Conservation (phyloP, 2,888 invertebrate species). For the Blera fallax region DNA sequence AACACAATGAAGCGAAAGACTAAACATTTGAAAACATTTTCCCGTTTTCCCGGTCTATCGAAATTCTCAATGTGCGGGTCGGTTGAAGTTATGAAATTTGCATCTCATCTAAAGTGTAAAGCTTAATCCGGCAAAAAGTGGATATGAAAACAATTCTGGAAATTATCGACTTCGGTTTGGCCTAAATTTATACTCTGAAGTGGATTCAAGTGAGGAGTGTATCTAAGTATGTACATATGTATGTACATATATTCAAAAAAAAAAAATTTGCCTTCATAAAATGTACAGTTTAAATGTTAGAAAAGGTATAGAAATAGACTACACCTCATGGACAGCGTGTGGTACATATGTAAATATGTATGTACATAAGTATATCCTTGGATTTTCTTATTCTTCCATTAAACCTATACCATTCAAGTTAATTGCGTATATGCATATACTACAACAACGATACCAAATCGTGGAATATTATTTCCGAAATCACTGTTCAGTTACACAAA, state of each 20-base stretch:
- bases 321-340: no score
- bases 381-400: no score
- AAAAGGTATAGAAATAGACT: no score
- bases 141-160: constrained; percentile 17
- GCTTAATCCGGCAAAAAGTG: background rate
- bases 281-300: no score
- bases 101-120: background rate
- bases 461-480: no score
- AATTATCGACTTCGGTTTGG: background rate
- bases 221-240: background rate
- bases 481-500: no score
- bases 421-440: no score
- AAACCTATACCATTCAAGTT: no score
- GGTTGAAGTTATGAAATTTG: constrained; percentile 15
- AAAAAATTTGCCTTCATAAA: no score
- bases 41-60: background rate
- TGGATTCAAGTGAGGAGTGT: background rate
- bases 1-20: constrained; percentile 6
- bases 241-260: background rate
- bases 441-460: no score
- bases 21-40: background rate
- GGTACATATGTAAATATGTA: no score
- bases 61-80: background rate
- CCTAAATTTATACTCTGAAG: background rate
- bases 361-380: no score